Conservation (phyloP, 1,140 invertebrate species). For the Mesaphorura yosii region DNA sequence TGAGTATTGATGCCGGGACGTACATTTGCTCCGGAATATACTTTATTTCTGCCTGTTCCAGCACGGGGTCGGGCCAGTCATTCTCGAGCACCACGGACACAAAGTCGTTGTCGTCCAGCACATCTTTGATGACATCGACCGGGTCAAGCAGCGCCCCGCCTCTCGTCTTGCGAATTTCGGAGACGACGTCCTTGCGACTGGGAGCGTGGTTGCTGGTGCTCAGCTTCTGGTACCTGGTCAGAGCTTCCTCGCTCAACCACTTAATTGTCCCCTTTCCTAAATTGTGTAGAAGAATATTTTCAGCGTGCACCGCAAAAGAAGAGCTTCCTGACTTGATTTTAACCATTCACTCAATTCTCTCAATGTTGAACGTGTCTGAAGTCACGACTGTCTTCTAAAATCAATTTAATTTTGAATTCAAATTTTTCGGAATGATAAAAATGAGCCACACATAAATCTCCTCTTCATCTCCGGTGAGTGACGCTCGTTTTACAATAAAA, state of each 20-base stretch:
- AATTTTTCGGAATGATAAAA: too few relatives aligned
- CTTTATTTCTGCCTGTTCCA: slow-evolving; percentile 45
- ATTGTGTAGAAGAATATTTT: too few relatives aligned
- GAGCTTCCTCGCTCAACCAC: slow-evolving; percentile 47
- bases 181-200: slow-evolving; percentile 38
- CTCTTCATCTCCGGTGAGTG: too few relatives aligned
- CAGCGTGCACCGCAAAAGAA: too few relatives aligned
- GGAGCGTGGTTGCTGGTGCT: slow-evolving; percentile 32
- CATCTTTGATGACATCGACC: slow-evolving; percentile 44
- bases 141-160: slow-evolving; percentile 51
- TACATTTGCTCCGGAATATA: slow-evolving; percentile 52
- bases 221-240: slow-evolving; percentile 43
- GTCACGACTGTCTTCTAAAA: too few relatives aligned
- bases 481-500: too few relatives aligned
- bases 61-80: slow-evolving; percentile 43
- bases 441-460: too few relatives aligned
- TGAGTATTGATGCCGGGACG: too few relatives aligned
- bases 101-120: slow-evolving; percentile 54
- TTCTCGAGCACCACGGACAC: slow-evolving; percentile 49
- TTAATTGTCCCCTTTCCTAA: slow-evolving; percentile 39
- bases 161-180: slow-evolving; percentile 48
- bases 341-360: too few relatives aligned
- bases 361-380: too few relatives aligned
- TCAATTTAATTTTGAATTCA: too few relatives aligned
- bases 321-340: too few relatives aligned